Evolutionary conservation across 2,888 invertebrate genomes (phyloP).

Genomic region (Capitulum mitella): DNA sequence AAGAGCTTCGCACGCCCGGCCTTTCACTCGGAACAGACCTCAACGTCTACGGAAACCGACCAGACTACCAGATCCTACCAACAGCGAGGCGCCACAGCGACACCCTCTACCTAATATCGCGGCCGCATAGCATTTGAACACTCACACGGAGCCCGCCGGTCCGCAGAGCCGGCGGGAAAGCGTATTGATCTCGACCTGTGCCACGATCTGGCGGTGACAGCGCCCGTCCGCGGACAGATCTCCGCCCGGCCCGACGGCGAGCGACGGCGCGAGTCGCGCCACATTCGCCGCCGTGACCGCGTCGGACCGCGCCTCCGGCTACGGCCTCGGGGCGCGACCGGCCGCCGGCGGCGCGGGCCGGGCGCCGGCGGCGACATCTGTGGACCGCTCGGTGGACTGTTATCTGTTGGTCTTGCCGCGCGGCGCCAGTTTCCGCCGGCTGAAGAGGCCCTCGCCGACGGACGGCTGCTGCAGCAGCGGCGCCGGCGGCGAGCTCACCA

Average conservation of each 20-base stretch:
- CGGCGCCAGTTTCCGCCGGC: slow-evolving; percentile 20
- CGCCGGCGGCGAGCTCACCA: background rate
- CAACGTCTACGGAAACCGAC: background rate
- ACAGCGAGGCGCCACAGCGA: background rate
- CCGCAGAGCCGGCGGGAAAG: background rate
- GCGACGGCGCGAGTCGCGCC: background rate
- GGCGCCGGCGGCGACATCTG: background rate
- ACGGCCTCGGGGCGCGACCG: background rate
- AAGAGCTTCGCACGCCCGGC: too few relatives aligned
- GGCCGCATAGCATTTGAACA: background rate
- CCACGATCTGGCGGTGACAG: too few relatives aligned
- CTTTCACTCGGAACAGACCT: too few relatives aligned
- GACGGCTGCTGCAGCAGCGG: slow-evolving; percentile 32
- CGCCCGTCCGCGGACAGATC: too few relatives aligned
- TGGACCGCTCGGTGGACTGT: background rate
- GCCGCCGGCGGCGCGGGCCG: background rate
- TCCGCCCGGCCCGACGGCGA: too few relatives aligned
- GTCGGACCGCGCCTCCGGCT: too few relatives aligned
- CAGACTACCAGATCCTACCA: background rate
- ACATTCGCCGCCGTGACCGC: too few relatives aligned
- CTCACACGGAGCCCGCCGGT: background rate
- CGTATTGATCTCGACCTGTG: too few relatives aligned
- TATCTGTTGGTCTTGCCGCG: slow-evolving; percentile 2
- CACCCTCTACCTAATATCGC: background rate
- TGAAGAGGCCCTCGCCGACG: slow-evolving; percentile 30